Base-by-base conservation (phyloP, 2,888 invertebrate species). In the Drosophila meridiana region DNA sequence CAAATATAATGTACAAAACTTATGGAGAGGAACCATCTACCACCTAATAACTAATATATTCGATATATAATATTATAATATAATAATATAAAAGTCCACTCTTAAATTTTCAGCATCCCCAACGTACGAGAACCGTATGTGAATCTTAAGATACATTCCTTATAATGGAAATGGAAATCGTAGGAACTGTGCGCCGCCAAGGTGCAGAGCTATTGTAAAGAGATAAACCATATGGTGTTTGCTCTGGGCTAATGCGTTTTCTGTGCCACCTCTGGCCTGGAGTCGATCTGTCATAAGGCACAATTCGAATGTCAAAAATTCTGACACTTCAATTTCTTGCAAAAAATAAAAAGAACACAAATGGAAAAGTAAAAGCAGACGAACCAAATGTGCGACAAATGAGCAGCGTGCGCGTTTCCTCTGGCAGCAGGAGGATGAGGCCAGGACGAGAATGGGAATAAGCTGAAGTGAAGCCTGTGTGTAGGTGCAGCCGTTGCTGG, bases 301-400 rank as follows among this genome's bases (percentile, higher is more conserved):
- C 90, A 92, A 93, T 93, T 91, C 90, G 91, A 89, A 90, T 92
- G 92, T 93, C 92, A 93, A 91, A 92, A 92, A 73, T 93, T 93
- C 83, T 93, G 92, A 93, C 93, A 91, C 90, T 91, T 91, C 90
- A 84, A 91, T 91, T 92, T 87, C 89, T 89, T 78, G 72, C 80
- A 75, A 77, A 75, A 79, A 69, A 45, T 32, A 45, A 78, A 30
- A 43, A 42, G n/a, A 26, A 11, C 2, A 20, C 48, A 66, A 43
- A 64, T 40, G 40, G 7, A 43, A 26, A 43, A 62, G 32, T 28
- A 66, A 55, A 78, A 63, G 26, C 64, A 71, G 66, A 62, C 69
- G 64, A 79, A 62, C 79, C 69, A 67, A 87, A 72, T 84, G 71
- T 82, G 63, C 75, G 89, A 88, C 87, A 86, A 83, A 88, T 85